Conservation (phyloP, 2,113 vertebrate species). For the Chrysochloris asiatica region DNA sequence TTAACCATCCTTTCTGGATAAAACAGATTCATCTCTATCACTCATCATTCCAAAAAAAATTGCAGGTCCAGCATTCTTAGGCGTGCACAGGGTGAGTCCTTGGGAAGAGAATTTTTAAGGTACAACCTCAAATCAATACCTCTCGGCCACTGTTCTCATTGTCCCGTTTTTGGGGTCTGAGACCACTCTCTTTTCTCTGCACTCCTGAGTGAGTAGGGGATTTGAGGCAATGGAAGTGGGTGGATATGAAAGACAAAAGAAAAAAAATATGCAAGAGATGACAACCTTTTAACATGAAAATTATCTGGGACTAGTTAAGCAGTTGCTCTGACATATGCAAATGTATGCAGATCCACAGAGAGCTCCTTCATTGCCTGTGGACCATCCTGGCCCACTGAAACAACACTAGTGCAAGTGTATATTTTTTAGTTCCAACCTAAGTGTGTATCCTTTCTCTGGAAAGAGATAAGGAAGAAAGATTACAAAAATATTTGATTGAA, state of each 20-base stretch:
- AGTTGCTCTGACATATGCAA: conserved; percentile 14
- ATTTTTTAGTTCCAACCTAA: neutral
- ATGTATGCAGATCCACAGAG: neutral
- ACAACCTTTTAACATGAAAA: conserved; percentile 62
- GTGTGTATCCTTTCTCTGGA: neutral
- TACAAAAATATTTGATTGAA: neutral
- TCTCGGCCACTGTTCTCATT: neutral
- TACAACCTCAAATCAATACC: fast-evolving
- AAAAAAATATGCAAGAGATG: conserved; percentile 57
- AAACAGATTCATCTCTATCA: neutral
- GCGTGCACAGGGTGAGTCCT: neutral
- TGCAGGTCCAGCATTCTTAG: neutral
- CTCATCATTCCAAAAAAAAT: neutral
- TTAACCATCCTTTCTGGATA: neutral
- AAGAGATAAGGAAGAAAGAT: neutral
- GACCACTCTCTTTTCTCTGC: neutral
- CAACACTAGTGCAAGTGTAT: neutral
- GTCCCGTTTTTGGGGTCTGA: neutral
- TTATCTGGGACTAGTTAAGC: conserved; percentile 30
- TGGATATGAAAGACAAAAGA: conserved; percentile 57
- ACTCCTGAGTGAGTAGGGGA: neutral
- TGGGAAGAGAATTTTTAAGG: neutral
- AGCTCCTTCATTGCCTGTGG: neutral
- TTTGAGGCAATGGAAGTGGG: conserved; percentile 57
- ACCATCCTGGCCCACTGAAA: neutral